Percentiles rank a stretch among this genome's conserved stretches.
Evolutionary conservation across 1,140 invertebrate genomes (phyloP).

Genomic region (Aphidius gifuensis): DNA sequence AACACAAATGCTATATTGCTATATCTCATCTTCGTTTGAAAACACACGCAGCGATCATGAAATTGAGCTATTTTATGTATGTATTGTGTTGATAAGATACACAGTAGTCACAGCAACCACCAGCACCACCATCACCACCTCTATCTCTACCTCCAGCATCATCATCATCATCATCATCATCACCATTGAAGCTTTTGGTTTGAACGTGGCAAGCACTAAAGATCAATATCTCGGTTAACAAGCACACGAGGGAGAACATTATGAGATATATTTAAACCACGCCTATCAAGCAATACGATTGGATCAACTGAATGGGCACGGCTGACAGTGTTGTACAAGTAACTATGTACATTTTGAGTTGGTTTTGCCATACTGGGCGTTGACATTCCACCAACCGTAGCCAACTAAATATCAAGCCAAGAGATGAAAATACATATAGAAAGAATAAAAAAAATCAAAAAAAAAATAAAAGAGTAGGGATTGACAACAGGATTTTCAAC

Average conservation of each 20-base stretch:
- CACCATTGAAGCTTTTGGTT: constrained; percentile 9
- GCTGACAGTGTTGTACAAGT: constrained; percentile 8
- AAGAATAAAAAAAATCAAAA: constrained; percentile 7
- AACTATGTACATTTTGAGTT: background rate
- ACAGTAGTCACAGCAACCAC: too few relatives aligned
- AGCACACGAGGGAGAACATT: constrained; percentile 22
- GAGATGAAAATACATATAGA: background rate
- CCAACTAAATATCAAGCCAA: constrained; percentile 21
- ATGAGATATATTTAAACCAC: constrained; percentile 21
- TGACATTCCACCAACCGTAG: constrained; percentile 26
- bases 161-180: constrained; percentile 1
- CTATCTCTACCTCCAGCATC: too few relatives aligned
- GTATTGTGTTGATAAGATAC: background rate
- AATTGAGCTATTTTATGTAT: background rate
- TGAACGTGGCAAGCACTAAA: constrained; percentile 23
- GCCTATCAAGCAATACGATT: constrained; percentile 21
- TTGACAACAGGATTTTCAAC: too few relatives aligned
- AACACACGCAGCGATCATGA: too few relatives aligned
- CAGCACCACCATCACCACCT: too few relatives aligned
- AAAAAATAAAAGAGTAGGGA: constrained; percentile 18
- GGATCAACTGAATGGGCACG: constrained; percentile 7
- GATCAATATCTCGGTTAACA: constrained; percentile 44
- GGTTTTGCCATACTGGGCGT: constrained; percentile 20
- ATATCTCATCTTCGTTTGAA: too few relatives aligned
- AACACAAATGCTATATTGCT: too few relatives aligned